phyloP scores from a whole-genome alignment of 2,797 vertebrate species.

The Myiotriccus ornatus region DNA sequence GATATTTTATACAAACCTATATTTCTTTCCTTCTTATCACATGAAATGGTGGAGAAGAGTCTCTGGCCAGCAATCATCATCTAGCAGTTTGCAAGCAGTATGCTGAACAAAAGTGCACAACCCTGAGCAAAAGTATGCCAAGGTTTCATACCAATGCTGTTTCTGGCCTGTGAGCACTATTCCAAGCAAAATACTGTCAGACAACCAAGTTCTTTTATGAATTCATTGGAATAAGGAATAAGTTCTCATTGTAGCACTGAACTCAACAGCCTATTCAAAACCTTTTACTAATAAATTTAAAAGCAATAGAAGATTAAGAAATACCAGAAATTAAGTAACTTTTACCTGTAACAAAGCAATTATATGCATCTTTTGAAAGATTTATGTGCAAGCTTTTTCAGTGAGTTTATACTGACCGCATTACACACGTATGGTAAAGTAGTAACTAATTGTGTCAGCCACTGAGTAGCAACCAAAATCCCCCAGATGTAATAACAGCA shows the following conservation, averaged over 20 bases:
- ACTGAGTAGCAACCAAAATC: background rate
- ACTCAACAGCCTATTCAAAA: background rate
- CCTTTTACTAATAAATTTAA: background rate
- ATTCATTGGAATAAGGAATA: background rate
- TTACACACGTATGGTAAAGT: background rate
- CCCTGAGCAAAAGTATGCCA: background rate
- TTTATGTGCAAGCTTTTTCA: background rate
- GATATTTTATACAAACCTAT: background rate
- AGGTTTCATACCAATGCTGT: background rate
- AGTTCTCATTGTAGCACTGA: background rate
- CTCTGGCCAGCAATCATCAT: background rate
- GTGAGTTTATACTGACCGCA: background rate
- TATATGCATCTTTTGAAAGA: background rate
- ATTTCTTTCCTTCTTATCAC: background rate
- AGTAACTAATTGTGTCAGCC: background rate
- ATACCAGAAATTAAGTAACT: background rate
- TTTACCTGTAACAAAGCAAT: background rate
- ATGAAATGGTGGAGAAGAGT: background rate
- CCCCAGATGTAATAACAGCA: background rate
- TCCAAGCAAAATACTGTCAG: background rate
- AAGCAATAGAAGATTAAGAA: background rate
- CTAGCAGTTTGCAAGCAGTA: background rate
- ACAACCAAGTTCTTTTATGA: background rate
- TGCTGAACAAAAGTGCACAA: background rate
- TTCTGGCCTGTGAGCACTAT: background rate